These are phyloP conservation scores for Pseudotriccus pelzelni DNA, from an alignment of 2,797 vertebrate species.

Conservation along the genomic window DNA sequence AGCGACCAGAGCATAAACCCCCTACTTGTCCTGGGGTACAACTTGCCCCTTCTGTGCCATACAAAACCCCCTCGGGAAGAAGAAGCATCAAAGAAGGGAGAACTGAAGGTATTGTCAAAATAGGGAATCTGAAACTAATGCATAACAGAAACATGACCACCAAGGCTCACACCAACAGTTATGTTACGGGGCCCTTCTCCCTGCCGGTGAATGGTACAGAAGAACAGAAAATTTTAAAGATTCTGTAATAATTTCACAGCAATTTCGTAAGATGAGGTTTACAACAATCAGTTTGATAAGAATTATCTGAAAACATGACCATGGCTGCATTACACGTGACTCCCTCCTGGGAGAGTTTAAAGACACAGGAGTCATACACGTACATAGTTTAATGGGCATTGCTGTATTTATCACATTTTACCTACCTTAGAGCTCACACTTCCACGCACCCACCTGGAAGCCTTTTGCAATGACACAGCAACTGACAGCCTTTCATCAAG, in stretches of 20 bases:
- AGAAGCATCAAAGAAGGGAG: not conserved
- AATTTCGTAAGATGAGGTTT: not conserved
- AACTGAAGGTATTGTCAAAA: not conserved
- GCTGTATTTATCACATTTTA: not conserved
- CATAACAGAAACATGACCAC: not conserved
- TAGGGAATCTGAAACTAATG: rapidly evolving
- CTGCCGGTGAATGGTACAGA: not conserved
- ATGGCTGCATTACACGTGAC: not conserved
- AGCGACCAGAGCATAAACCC: not conserved
- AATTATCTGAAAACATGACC: not conserved
- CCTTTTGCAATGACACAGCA: not conserved
- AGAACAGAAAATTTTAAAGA: not conserved
- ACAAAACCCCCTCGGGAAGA: not conserved
- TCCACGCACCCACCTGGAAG: not conserved
- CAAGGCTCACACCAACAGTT: not conserved
- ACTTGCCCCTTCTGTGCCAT: not conserved
- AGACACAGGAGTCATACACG: not conserved
- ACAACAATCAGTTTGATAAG: not conserved
- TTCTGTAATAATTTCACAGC: not conserved
- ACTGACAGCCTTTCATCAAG: not conserved
- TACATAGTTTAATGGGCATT: rapidly evolving
- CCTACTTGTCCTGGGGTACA: not conserved
- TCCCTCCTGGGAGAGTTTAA: not conserved
- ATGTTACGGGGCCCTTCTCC: rapidly evolving
- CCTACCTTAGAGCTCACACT: not conserved